These are phyloP conservation scores for Agriopis leucophaearia DNA, from an alignment of 2,888 invertebrate genomes.

Conservation along the genomic window DNA sequence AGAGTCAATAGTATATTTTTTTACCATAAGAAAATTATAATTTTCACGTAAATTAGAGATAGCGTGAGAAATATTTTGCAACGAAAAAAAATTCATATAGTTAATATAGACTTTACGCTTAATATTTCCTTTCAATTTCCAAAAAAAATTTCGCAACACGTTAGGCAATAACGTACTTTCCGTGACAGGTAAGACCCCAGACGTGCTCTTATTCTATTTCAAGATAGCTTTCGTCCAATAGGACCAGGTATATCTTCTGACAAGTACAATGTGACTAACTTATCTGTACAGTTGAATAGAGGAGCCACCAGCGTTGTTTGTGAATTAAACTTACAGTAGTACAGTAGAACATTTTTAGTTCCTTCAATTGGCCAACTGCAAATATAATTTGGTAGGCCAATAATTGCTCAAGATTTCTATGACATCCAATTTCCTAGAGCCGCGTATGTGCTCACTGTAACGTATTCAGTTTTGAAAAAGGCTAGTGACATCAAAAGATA, in stretches of 20 bases:
- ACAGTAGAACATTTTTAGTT: neutral
- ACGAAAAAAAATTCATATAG: neutral
- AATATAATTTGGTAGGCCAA: neutral
- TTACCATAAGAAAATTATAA: too few species aligned
- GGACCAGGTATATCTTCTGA: conserved; percentile 4
- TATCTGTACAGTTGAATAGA: neutral
- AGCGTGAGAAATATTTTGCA: too few species aligned
- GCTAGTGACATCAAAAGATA: conserved; percentile 27
- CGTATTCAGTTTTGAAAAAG: conserved; percentile 19
- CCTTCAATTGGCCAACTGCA: neutral
- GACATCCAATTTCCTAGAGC: conserved; percentile 32
- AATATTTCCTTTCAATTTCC: conserved; percentile 1
- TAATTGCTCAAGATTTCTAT: conserved; percentile 32
- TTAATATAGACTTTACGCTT: neutral
- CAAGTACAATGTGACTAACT: neutral
- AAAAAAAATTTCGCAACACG: neutral
- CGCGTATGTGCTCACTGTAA: conserved; percentile 6
- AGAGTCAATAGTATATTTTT: too few species aligned
- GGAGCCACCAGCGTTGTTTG: neutral
- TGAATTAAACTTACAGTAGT: neutral
- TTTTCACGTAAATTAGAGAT: too few species aligned
- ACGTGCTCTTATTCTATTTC: conserved; percentile 9
- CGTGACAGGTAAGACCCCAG: conserved; percentile 2
- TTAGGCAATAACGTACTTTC: conserved; percentile 13
- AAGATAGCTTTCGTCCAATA: neutral